phyloP scores from a whole-genome alignment of 35 echinoderm and acorn worm genomes.

The Lytechinus variegatus region DNA sequence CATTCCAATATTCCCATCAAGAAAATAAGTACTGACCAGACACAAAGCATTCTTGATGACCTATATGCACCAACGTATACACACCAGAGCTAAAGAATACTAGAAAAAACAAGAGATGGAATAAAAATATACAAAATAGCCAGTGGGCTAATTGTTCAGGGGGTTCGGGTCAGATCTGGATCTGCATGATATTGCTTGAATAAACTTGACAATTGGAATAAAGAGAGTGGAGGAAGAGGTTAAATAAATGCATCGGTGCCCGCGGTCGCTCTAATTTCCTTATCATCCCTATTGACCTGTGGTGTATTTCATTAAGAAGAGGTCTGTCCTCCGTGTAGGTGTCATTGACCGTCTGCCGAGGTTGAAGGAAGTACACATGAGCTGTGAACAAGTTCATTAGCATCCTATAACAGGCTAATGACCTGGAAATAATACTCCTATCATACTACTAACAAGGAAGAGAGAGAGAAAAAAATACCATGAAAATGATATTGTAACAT shows the following conservation, averaged over 20 bases:
- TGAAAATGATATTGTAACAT: background rate
- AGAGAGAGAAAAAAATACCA: background rate
- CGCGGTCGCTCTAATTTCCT: background rate
- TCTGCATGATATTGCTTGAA: slow-evolving; percentile 10
- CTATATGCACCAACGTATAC: background rate
- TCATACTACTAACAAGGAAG: background rate
- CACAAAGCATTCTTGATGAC: background rate
- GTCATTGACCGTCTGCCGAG: background rate
- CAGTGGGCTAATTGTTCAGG: background rate
- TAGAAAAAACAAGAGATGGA: background rate
- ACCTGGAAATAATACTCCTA: background rate
- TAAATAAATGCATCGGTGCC: background rate
- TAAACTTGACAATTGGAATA: slow-evolving; percentile 20
- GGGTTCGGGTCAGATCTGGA: slow-evolving; percentile 17
- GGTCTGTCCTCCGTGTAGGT: background rate
- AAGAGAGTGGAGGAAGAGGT: slow-evolving; percentile 13
- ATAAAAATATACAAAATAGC: background rate
- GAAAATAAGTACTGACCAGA: background rate
- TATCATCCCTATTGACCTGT: background rate
- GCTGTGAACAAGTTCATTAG: slow-evolving; percentile 7
- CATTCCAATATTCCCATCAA: background rate
- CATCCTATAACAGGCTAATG: background rate
- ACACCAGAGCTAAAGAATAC: background rate
- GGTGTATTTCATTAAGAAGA: background rate
- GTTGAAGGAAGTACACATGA: background rate